phyloP scores from a whole-genome alignment of 2,113 vertebrate genomes.

The Sylvietta virens region DNA sequence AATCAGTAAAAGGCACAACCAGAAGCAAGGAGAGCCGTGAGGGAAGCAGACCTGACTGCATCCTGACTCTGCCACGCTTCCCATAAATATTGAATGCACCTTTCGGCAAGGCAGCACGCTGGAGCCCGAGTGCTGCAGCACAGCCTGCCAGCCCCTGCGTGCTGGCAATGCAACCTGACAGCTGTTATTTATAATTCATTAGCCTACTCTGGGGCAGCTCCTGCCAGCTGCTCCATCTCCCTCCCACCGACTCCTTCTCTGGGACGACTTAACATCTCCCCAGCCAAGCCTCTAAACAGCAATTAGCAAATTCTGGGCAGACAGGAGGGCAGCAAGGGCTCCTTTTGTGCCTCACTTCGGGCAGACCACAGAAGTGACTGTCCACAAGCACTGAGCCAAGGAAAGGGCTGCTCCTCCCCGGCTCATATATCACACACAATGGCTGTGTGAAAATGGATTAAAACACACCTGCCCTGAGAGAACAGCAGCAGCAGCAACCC shows the following conservation, averaged over 20 bases:
- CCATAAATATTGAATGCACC: conserved; percentile 60
- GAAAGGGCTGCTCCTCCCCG: neutral
- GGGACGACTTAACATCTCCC: neutral
- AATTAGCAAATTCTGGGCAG: neutral
- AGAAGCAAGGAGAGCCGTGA: neutral
- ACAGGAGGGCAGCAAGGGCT: neutral
- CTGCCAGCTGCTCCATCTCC: conserved; percentile 54
- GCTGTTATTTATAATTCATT: conserved; percentile 70
- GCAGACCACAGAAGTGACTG: neutral
- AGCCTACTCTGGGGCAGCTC: conserved; percentile 34
- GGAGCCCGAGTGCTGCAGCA: neutral
- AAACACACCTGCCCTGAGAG: neutral
- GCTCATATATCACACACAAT: neutral
- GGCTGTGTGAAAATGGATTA: neutral
- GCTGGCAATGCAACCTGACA: conserved; percentile 36
- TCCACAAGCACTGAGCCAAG: neutral
- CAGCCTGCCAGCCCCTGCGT: conserved; percentile 4
- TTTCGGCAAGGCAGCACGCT: neutral
- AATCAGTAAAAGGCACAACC: neutral
- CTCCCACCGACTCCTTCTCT: neutral
- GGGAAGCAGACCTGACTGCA: neutral
- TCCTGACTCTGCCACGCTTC: neutral
- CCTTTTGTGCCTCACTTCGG: neutral
- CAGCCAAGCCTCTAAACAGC: conserved; percentile 1
- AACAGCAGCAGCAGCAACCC: neutral